Base-by-base conservation (phyloP, 2,888 invertebrate genomes). In the Notodonta dromedarius region DNA sequence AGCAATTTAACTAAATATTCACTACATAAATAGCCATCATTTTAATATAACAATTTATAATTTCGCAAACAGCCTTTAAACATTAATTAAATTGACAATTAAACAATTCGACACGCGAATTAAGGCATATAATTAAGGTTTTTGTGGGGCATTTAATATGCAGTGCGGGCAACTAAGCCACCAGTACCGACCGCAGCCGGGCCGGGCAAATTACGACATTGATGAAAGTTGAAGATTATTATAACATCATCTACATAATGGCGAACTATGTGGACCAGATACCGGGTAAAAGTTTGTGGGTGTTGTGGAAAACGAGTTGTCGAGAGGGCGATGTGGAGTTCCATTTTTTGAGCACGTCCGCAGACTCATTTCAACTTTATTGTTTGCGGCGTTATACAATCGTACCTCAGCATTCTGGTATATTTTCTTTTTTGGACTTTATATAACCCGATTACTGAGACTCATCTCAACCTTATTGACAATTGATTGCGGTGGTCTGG, bases 211-310 rank as follows among this genome's bases (percentile, higher is more conserved):
- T 74, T 76, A 76, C 76, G 71, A 68, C 73, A 77, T 75, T 77
- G 76, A 76, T 76, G 76, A 76, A 76, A 76, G 76, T 76, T 56
- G 50, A 65, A 77, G 76, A 76, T 75, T 75, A 76, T 71, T 77
- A 71, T 73, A 73, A 62, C 58, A 70, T 59, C 66, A 74, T 76
- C 77, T 73, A 66, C 73, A 75, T 76, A 69, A 69, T 66, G 68
- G 63, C 13, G 54, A 54, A 66, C 63, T 60, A 58, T 53, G 63
- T 65, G 61, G 70, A 69, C 74, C 64, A 63, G 66, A 71, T 71
- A 66, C 67, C 71, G 35, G 65, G 67, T 71, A 76, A 74, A 71
- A 71, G 68, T 65, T 60, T 54, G 24, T 35, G 52, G 32, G 52
- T 52, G 24, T 32, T 52, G 32, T 52, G 52, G 52, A 52, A 13